Evolutionary conservation across 2,888 invertebrate species (phyloP).

Genomic region (Mesorhabditis spiculigera): DNA sequence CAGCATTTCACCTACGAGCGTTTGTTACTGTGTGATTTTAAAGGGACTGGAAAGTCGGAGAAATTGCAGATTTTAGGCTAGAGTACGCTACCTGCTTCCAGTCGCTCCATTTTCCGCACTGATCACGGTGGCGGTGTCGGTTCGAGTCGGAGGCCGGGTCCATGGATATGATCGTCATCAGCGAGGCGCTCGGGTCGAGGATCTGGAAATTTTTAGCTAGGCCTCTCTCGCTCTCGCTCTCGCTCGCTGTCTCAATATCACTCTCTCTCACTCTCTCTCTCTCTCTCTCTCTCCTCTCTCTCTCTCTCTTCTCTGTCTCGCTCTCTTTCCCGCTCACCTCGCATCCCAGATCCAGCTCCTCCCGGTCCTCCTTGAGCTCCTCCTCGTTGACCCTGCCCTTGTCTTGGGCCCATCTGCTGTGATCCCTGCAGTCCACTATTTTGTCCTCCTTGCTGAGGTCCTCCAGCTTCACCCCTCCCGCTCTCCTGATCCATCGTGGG

Average conservation of each 20-base stretch:
- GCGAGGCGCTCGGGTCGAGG: not conserved
- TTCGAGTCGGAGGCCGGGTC: not conserved
- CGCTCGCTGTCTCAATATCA: not conserved
- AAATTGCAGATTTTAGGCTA: not conserved
- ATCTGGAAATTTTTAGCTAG: not conserved
- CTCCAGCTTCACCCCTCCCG: not conserved
- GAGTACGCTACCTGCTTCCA: not conserved
- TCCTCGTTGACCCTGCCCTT: conserved; percentile 3
- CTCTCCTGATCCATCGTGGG: not conserved
- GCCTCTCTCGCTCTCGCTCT: not conserved
- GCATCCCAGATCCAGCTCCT: not conserved
- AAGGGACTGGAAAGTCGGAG: not conserved
- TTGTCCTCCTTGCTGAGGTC: not conserved
- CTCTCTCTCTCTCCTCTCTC: too few species aligned
- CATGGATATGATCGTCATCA: not conserved
- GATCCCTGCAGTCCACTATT: not conserved
- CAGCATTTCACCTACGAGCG: not conserved
- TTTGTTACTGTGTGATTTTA: not conserved
- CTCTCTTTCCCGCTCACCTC: conserved; percentile 1
- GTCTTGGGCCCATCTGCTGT: not conserved
- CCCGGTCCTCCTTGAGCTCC: conserved; percentile 8
- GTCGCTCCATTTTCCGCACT: conserved; percentile 2
- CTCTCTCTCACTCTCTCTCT: not conserved
- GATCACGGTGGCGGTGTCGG: not conserved
- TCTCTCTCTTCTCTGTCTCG: too few species aligned